A percentile compares a stretch with the other conserved stretches of the same genome.
Conservation (phyloP, 2,113 vertebrate genomes). For the Morphnarchus princeps region DNA sequence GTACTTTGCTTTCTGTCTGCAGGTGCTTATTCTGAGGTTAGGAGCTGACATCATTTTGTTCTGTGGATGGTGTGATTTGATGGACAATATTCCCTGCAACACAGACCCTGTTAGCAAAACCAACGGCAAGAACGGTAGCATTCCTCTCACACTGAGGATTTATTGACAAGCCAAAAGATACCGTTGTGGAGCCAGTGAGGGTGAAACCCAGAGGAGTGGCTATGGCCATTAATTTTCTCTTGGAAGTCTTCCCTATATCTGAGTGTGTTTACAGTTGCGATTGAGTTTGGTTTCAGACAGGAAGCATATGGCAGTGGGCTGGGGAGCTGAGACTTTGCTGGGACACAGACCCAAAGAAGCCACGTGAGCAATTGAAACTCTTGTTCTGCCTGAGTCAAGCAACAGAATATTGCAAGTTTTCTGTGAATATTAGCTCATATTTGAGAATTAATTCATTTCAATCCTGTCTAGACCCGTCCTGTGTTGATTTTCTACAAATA, state of each 20-base stretch:
- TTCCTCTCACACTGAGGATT: not conserved
- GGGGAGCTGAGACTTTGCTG: not conserved
- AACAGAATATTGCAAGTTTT: not conserved
- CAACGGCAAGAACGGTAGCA: rapidly evolving
- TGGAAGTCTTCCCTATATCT: not conserved
- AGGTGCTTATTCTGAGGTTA: not conserved
- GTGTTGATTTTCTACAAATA: not conserved
- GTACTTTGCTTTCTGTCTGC: not conserved
- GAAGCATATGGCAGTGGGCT: not conserved
- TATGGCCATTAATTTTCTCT: not conserved
- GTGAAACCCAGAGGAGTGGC: not conserved
- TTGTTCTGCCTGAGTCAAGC: not conserved
- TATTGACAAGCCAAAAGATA: not conserved
- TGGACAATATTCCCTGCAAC: not conserved
- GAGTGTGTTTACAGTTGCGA: not conserved
- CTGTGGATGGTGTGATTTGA: not conserved
- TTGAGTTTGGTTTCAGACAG: not conserved
- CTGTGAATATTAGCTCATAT: not conserved
- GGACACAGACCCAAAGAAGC: not conserved
- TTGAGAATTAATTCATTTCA: conserved; percentile 8
- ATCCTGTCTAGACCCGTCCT: not conserved
- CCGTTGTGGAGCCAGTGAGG: not conserved
- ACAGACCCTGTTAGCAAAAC: not conserved
- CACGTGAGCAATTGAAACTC: not conserved
- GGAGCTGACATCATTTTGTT: not conserved